Conservation (phyloP, 2,113 vertebrate species). For the Tauraco erythrolophus region DNA sequence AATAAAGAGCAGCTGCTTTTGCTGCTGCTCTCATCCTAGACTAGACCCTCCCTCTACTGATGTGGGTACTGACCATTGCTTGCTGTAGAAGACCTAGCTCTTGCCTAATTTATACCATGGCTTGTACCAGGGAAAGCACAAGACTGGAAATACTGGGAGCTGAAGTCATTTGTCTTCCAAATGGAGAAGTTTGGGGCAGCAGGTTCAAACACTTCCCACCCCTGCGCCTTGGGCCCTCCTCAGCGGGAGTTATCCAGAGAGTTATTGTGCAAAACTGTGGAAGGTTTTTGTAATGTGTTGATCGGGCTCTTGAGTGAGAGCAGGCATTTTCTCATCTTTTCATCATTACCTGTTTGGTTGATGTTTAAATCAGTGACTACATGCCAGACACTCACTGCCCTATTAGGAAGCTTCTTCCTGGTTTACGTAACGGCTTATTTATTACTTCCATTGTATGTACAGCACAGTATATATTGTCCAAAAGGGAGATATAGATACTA, state of each 20-base stretch:
- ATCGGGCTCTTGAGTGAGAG: background rate
- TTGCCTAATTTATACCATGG: background rate
- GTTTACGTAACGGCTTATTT: slow-evolving; percentile 35
- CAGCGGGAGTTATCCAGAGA: background rate
- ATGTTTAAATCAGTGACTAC: slow-evolving; percentile 29
- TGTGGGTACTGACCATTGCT: background rate
- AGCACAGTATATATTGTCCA: background rate
- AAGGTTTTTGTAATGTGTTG: background rate
- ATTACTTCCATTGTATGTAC: background rate
- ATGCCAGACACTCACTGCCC: background rate
- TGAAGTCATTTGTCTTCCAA: background rate
- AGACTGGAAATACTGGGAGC: background rate
- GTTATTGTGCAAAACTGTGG: background rate
- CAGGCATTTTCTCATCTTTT: slow-evolving; percentile 35
- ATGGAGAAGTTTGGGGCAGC: background rate
- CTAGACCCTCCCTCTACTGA: background rate
- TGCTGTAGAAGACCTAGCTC: background rate
- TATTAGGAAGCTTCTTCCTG: background rate
- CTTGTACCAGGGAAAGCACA: background rate
- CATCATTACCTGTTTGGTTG: slow-evolving; percentile 34
- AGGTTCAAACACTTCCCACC: background rate
- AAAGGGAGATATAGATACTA: background rate
- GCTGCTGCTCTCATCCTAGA: background rate
- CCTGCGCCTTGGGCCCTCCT: background rate
- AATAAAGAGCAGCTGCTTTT: background rate